Conservation (phyloP, 2,888 invertebrate genomes). For the Eurytoma adleriae region DNA sequence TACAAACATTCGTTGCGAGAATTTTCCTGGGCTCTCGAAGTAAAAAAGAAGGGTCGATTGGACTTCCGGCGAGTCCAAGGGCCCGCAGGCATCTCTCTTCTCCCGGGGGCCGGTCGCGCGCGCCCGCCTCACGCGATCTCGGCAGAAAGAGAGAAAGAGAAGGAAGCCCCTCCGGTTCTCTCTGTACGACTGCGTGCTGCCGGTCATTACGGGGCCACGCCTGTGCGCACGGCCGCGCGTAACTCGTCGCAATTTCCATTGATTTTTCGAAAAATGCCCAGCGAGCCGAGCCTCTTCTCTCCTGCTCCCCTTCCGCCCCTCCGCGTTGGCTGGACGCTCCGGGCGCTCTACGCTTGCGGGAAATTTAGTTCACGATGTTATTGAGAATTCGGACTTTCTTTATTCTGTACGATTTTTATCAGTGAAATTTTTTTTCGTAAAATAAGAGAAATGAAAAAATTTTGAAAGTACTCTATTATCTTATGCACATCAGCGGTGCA, state of each 20-base stretch:
- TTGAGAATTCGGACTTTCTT: not conserved
- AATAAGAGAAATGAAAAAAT: too few relatives aligned
- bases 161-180: constrained; percentile 1
- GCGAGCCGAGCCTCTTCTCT: constrained; percentile 1
- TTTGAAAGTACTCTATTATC: not conserved
- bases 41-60: not conserved
- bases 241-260: constrained; percentile 36
- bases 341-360: too few relatives aligned
- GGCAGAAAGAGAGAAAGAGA: not conserved
- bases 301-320: not conserved
- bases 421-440: not conserved
- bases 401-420: not conserved
- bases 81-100: not conserved
- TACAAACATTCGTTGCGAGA: not conserved
- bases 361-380: too few relatives aligned
- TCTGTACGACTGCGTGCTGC: constrained; percentile 9
- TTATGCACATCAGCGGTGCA: not conserved
- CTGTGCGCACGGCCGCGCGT: constrained; percentile 15
- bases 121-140: constrained; percentile 33
- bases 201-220: constrained; percentile 47
- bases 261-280: constrained; percentile 44
- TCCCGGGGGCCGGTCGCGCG: not conserved
- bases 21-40: not conserved
- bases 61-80: constrained; percentile 26
- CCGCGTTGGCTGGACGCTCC: too few relatives aligned